Percentiles rank a stretch among this genome's conserved stretches.
phyloP scores from a whole-genome alignment of 2,113 vertebrate genomes.

The Nothobranchius kuhntae region DNA sequence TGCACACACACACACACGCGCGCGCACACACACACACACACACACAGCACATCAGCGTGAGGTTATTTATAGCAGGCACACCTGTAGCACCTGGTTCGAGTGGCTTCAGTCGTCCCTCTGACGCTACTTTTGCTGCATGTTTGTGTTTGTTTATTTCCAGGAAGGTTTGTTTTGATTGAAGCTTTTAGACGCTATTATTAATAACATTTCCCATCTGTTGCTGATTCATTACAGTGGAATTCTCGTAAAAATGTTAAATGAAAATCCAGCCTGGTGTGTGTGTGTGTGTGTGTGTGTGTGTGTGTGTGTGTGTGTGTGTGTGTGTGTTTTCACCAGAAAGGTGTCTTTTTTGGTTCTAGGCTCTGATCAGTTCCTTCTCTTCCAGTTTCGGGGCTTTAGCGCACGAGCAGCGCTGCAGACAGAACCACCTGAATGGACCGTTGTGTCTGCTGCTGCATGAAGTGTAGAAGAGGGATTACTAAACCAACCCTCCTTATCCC shows the following conservation, averaged over 20 bases:
- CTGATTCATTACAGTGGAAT: slow-evolving; percentile 30
- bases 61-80: slow-evolving; percentile 2
- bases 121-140: background rate
- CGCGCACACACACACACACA: too few relatives aligned
- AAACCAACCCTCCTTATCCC: slow-evolving; percentile 4
- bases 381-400: background rate
- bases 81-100: slow-evolving; percentile 26
- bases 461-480: slow-evolving; percentile 56
- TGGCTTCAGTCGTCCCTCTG: too few relatives aligned
- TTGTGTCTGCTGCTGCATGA: slow-evolving; percentile 64
- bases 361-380: slow-evolving; percentile 21
- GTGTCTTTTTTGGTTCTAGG: too few relatives aligned
- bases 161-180: too few relatives aligned
- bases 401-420: slow-evolving; percentile 2
- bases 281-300: slow-evolving; percentile 3
- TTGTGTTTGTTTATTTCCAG: too few relatives aligned
- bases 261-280: slow-evolving; percentile 17
- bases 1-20: too few relatives aligned
- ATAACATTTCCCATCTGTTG: background rate
- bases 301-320: background rate
- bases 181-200: too few relatives aligned
- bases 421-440: slow-evolving; percentile 52
- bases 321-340: slow-evolving; percentile 9
- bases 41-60: background rate
- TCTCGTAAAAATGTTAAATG: background rate